Evolutionary conservation across 1,140 invertebrate species (phyloP), one percentile per base, ranked within the genome.

Genomic region (Parasteatoda tepidariorum): DNA sequence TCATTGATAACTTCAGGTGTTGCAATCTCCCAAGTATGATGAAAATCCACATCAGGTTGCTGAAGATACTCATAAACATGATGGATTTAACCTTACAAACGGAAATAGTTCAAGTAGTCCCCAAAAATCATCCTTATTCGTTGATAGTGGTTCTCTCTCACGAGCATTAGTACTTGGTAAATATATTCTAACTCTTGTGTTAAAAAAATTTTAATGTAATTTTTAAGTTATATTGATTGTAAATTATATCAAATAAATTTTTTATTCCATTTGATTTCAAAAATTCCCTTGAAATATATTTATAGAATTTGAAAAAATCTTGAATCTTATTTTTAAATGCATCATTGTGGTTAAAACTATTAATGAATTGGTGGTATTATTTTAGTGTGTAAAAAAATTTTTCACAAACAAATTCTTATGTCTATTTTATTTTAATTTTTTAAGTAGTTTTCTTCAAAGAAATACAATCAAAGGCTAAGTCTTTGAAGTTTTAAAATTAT

Each of bases 131-230:
- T 62, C 82, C 9, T 79, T 85, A 62, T 85, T 86, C 26, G 78
- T 75, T 74, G 88, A 89, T 74, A 88, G 88, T 84, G 87, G 86
- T 0, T 86, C 87, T 22, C 61, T 88, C 34, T 84, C 86, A 9
- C 78, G 88, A 64, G 78, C 87, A 9, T 64, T 87, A 30, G 76
- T 88, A 57, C 74, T 89, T 59, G 88, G 88, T 89, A 61, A 81
- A 24, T 59, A 9, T 62, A 55, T 31, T 18, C 18, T 28, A 48
- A 13, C n/a, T n/a, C n/a, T n/a, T n/a, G n/a, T n/a, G n/a, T n/a
- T n/a, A n/a, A n/a, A n/a, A n/a, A n/a, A n/a, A 9, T 48, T 48
- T 48, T 48, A 7, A 9, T 48, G 41, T 48, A 18, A 7, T 18
- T 48, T 48, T 18, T 18, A 18, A 18, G 18, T 59, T 4, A n/a